Conservation (phyloP, 2,888 invertebrate species). For the Crepidodera aurea region DNA sequence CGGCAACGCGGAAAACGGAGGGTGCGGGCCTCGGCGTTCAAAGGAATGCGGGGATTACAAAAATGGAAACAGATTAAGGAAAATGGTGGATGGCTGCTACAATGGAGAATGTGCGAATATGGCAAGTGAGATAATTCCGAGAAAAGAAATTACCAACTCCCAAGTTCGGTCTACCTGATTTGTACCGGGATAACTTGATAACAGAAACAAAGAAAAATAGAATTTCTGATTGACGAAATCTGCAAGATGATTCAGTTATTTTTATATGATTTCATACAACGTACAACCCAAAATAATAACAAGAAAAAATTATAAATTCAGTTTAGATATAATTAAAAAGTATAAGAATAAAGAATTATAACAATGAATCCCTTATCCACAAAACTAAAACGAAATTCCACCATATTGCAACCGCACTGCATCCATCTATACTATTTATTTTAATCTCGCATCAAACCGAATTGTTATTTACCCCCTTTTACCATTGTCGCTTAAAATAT, state of each 20-base stretch:
- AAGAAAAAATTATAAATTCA: too few species aligned
- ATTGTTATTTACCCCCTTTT: constrained; percentile 22
- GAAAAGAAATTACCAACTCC: constrained; percentile 21
- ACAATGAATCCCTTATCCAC: background rate
- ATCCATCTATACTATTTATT: constrained; percentile 11
- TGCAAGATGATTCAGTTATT: too few species aligned
- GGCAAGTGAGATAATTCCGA: constrained; percentile 29
- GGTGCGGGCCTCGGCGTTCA: constrained; percentile 46
- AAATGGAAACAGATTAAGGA: constrained; percentile 61
- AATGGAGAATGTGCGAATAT: constrained; percentile 28
- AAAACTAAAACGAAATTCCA: background rate
- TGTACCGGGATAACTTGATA: constrained; percentile 6
- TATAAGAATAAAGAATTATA: too few species aligned
- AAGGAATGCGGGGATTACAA: constrained; percentile 60
- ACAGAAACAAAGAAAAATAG: background rate
- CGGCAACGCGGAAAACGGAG: constrained; percentile 43
- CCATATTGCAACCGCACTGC: constrained; percentile 8
- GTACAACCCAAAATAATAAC: too few species aligned
- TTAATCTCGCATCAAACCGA: constrained; percentile 4
- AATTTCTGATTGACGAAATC: background rate
- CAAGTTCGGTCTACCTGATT: constrained; percentile 11
- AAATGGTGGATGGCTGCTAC: constrained; percentile 54
- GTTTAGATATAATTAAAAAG: too few species aligned
- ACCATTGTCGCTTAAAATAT: constrained; percentile 23
- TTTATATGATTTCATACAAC: too few species aligned